These are phyloP conservation scores for Pipistrellus kuhlii DNA, from an alignment of 2,797 vertebrate species.

Conservation along the genomic window DNA sequence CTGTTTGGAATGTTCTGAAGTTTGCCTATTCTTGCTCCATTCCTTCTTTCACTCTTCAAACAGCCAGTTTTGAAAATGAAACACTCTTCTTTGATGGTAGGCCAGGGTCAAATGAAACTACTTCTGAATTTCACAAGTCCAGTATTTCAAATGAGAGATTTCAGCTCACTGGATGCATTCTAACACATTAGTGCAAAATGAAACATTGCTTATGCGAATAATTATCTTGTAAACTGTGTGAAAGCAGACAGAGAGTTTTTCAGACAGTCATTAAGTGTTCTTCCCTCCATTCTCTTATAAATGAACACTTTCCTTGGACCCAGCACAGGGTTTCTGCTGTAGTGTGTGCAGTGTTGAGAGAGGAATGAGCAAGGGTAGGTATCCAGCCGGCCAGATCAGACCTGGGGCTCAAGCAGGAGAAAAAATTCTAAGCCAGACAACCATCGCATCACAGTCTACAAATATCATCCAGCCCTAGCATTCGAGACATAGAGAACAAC, in stretches of 20 bases:
- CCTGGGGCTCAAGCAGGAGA: not conserved
- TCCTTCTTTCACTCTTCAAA: constrained; percentile 4
- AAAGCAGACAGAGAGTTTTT: not conserved
- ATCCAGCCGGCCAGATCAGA: not conserved
- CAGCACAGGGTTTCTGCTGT: not conserved
- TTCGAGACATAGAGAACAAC: not conserved
- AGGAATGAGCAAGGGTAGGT: not conserved
- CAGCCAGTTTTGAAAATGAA: constrained; percentile 49
- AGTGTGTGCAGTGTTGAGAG: accelerated
- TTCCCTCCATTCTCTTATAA: not conserved
- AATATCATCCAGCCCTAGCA: not conserved
- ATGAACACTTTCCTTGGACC: not conserved
- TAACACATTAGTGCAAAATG: constrained; percentile 14
- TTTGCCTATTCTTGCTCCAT: not conserved
- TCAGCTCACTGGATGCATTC: constrained; percentile 60
- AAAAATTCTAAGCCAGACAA: not conserved
- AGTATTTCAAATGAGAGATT: constrained; percentile 66
- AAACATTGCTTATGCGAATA: constrained; percentile 67
- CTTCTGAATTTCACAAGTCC: constrained; percentile 68
- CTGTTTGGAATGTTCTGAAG: not conserved
- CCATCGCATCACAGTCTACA: not conserved
- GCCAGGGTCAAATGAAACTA: constrained; percentile 58
- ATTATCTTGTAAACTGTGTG: constrained; percentile 52
- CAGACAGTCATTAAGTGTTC: not conserved
- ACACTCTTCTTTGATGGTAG: constrained; percentile 36